Evolutionary conservation across 1,140 invertebrate genomes (phyloP).

Genomic region (Leguminivora glycinivorella): DNA sequence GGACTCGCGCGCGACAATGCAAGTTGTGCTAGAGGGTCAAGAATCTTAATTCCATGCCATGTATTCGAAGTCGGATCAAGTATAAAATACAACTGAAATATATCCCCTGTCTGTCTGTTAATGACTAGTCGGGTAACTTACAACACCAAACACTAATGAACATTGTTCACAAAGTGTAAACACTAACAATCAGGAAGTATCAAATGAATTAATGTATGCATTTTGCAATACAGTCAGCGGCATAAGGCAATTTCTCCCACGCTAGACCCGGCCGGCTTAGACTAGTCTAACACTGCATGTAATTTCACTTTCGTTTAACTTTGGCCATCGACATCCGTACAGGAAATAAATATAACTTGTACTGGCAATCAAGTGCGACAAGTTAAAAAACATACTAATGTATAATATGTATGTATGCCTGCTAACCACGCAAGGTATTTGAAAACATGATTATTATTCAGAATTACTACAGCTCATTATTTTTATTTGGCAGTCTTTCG

Average conservation of each 20-base stretch:
- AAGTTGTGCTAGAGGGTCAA: too few species aligned
- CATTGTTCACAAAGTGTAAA: constrained; percentile 10
- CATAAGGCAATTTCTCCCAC: constrained; percentile 46
- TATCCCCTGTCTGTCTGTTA: too few species aligned
- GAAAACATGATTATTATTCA: too few species aligned
- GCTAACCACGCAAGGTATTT: not conserved
- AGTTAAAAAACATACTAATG: not conserved
- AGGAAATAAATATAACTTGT: not conserved
- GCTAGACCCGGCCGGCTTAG: constrained; percentile 39
- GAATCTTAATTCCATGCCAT: too few species aligned
- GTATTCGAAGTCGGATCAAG: too few species aligned
- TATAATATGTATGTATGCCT: too few species aligned
- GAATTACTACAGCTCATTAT: too few species aligned
- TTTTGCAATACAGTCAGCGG: constrained; percentile 19
- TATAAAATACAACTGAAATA: too few species aligned
- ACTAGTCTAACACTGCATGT: constrained; percentile 48
- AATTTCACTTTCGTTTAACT: constrained; percentile 64
- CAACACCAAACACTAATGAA: too few species aligned
- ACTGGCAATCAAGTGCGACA: not conserved
- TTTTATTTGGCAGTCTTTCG: too few species aligned
- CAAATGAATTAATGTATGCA: constrained; percentile 21
- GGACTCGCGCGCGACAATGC: too few species aligned
- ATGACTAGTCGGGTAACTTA: too few species aligned
- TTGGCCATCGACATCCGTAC: constrained; percentile 53
- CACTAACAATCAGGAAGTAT: constrained; percentile 1